Evolutionary conservation across 2,113 vertebrate genomes (phyloP).

Genomic region (Regulus satrapa): DNA sequence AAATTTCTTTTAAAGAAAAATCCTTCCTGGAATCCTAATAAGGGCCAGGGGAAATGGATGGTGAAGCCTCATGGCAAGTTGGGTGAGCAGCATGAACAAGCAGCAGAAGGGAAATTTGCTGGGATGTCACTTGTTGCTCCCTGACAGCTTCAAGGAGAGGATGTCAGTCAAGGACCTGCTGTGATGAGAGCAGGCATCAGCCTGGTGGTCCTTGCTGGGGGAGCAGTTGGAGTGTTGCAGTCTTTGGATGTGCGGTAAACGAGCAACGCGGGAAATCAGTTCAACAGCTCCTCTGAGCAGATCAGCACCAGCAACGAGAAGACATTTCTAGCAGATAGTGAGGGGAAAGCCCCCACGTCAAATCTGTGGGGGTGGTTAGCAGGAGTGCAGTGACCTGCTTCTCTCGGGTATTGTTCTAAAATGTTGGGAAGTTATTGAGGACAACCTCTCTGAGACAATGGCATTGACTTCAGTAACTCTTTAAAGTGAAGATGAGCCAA

Average conservation of each 20-base stretch:
- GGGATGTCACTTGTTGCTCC: neutral
- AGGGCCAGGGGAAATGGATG: neutral
- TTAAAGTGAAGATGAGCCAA: neutral
- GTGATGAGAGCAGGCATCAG: neutral
- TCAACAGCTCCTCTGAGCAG: neutral
- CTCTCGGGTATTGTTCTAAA: neutral
- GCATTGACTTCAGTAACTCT: neutral
- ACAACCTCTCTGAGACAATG: neutral
- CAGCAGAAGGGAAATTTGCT: neutral
- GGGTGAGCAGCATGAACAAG: neutral
- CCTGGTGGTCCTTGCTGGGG: neutral
- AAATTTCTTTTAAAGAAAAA: neutral
- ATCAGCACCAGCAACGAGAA: neutral
- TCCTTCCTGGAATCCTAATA: neutral
- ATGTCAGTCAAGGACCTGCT: neutral
- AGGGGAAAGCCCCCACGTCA: neutral
- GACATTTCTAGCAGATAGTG: neutral
- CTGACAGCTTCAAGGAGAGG: neutral
- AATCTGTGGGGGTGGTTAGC: neutral
- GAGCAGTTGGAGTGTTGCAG: neutral
- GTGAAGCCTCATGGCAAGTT: neutral
- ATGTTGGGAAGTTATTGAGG: neutral
- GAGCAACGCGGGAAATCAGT: neutral
- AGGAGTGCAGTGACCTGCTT: neutral
- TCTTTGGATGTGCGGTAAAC: neutral